Evolutionary conservation across 30 jellyfish, hydroid and myxozoan species (phyloP), one percentile per base, ranked within the genome.

Genomic region (Nemopilema nomurai): DNA sequence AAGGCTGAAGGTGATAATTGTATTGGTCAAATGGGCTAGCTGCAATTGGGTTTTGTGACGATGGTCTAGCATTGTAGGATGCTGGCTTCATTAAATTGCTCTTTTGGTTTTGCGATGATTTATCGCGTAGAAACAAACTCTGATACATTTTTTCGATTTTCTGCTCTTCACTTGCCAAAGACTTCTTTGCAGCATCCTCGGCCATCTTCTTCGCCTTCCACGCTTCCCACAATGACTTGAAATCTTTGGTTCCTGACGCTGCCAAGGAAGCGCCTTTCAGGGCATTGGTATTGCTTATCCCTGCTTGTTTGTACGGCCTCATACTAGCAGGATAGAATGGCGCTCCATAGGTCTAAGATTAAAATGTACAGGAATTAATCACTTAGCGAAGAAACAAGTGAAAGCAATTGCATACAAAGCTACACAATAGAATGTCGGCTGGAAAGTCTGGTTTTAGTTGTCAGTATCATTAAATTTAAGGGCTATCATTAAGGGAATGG

Each of bases 181-280:
- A 62, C 51, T 72, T 71, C 92, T 69, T 83, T 18, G 92, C 92
- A 18, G 85, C 86, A 21, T 83, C 92, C 49, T 83, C 92, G 22
- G 73, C 86, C 75, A 52, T 53, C 86, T 83, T 76, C 66, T 83
- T 83, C 25, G 77, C 86, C 49, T 62, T 65, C 71, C 77, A 78
- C 53, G 82, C 85, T 24, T 75, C 82, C 88, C 94, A 85, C 41
- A 75, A 32, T 31, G 88, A 73, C 30, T 82, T 82, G 85, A 69
- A 72, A 67, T 66, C 73, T 73, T 65, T 64, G 23, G 52, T 18
- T 6, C 64, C 51, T 0, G 92, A 71, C 62, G 29, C 28, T 24
- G 63, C 80, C 29, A 6, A 18, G 27, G 23, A 49, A 8, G 51
- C 23, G 29, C 51, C 13, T 16, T 51, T 52, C 7, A 8, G 25